Evolutionary conservation across 2,888 invertebrate species (phyloP).

Genomic region (Habrosyne pyritoides): DNA sequence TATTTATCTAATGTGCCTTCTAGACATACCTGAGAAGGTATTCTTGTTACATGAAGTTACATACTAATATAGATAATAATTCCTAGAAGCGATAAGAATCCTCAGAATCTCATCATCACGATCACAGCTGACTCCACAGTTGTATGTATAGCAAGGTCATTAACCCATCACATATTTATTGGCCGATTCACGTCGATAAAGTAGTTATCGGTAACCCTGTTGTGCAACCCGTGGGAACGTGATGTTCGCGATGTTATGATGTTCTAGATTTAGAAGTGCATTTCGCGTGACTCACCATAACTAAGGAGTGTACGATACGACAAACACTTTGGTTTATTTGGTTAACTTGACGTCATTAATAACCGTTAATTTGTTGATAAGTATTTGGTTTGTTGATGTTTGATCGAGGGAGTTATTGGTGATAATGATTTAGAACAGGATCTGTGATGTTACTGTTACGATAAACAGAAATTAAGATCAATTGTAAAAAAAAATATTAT

Average conservation of each 20-base stretch:
- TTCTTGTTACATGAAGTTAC: no score
- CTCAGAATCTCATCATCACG: neutral
- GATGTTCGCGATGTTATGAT: slow-evolving; percentile 35
- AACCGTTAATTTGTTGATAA: slow-evolving; percentile 8
- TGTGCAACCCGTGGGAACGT: slow-evolving; percentile 39
- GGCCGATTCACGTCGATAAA: neutral
- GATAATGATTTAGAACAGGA: neutral
- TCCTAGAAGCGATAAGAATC: neutral
- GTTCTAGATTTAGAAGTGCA: slow-evolving; percentile 50
- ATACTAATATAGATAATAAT: no score
- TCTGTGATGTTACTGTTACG: no score
- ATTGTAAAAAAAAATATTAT: no score
- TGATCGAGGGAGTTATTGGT: neutral
- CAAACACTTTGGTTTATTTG: neutral
- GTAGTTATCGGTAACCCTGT: neutral
- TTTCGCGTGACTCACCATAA: slow-evolving; percentile 38
- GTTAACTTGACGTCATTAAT: slow-evolving; percentile 6
- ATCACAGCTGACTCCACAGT: neutral
- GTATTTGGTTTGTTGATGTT: neutral
- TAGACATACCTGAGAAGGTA: no score
- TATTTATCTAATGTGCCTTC: no score
- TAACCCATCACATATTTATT: neutral
- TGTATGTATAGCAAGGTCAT: neutral
- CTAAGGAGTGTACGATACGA: slow-evolving; percentile 15
- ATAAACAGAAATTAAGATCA: no score